A percentile compares a stretch with the other conserved stretches of the same genome.
These are phyloP conservation scores for Ethmia dodecea DNA, from an alignment of 2,888 invertebrate genomes.

Conservation along the genomic window DNA sequence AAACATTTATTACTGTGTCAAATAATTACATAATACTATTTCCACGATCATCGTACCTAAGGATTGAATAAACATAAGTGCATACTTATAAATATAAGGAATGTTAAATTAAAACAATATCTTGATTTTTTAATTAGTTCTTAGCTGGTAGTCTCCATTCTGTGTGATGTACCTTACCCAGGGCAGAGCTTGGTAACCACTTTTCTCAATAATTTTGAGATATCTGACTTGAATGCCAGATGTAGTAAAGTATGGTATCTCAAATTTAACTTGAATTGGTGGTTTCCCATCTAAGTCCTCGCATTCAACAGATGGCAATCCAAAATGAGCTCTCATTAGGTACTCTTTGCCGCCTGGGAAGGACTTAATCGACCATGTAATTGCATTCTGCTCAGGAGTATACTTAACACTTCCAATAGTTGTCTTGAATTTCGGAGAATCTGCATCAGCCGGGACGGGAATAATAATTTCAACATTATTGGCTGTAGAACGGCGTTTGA, in stretches of 20 bases:
- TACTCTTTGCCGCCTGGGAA: slow-evolving; percentile 99
- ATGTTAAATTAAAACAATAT: slow-evolving; percentile 25
- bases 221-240: slow-evolving; percentile 98
- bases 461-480: slow-evolving; percentile 99
- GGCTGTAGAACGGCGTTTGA: slow-evolving; percentile 97
- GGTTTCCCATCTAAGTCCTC: slow-evolving; percentile 97
- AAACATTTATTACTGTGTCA: slow-evolving; percentile 37
- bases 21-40: slow-evolving; percentile 47
- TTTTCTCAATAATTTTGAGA: slow-evolving; percentile 98
- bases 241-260: slow-evolving; percentile 99
- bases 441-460: slow-evolving; percentile 97
- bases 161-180: slow-evolving; percentile 99
- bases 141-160: slow-evolving; percentile 98
- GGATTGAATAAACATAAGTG: slow-evolving; percentile 37
- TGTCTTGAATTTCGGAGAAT: slow-evolving; percentile 98
- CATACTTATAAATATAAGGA: slow-evolving; percentile 38
- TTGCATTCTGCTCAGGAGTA: slow-evolving; percentile 96
- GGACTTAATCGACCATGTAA: slow-evolving; percentile 98
- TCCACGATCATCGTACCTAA: slow-evolving; percentile 36
- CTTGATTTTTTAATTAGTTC: slow-evolving; percentile 84
- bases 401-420: slow-evolving; percentile 98
- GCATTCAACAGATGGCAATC: slow-evolving; percentile 95
- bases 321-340: slow-evolving; percentile 98
- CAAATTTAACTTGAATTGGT: slow-evolving; percentile 99
- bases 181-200: slow-evolving; percentile 98